phyloP scores from a whole-genome alignment of 2,888 invertebrate genomes.

The Mythimna albipuncta region DNA sequence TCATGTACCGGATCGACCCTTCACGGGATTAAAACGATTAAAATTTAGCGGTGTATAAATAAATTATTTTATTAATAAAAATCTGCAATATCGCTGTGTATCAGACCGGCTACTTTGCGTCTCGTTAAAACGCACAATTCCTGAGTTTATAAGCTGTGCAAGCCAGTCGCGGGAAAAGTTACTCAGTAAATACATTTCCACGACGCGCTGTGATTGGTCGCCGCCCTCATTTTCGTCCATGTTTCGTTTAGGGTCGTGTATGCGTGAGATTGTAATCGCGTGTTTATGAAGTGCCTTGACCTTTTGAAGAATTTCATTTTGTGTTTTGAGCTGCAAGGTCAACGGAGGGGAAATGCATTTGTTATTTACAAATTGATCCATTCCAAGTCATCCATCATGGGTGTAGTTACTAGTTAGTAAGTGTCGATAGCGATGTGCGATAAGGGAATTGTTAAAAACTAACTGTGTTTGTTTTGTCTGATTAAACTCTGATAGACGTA shows the following conservation, averaged over 20 bases:
- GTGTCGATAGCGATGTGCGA: conserved; percentile 14
- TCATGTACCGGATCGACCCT: too few species aligned
- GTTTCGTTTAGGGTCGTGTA: conserved; percentile 15
- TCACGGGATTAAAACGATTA: too few species aligned
- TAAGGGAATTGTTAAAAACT: conserved; percentile 5
- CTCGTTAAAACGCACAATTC: too few species aligned
- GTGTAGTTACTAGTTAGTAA: not conserved
- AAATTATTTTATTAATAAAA: too few species aligned
- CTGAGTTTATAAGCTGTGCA: not conserved
- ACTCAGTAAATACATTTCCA: not conserved
- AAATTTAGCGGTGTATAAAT: too few species aligned
- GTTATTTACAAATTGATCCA: conserved; percentile 25
- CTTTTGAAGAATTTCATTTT: conserved; percentile 22
- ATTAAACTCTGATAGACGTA: not conserved
- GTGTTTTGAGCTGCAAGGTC: conserved; percentile 30
- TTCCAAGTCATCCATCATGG: conserved; percentile 2
- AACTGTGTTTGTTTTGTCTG: not conserved
- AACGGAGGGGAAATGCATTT: conserved; percentile 30
- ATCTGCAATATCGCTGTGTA: too few species aligned
- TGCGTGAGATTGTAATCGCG: conserved; percentile 47
- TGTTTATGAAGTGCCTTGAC: conserved; percentile 39
- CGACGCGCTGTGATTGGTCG: not conserved
- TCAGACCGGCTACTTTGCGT: too few species aligned
- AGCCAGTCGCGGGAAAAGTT: not conserved
- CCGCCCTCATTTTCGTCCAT: conserved; percentile 27